Percentiles rank a stretch among this genome's conserved stretches.
These are phyloP conservation scores for Daphoenositta chrysoptera DNA, from an alignment of 2,113 vertebrate genomes.

Conservation along the genomic window DNA sequence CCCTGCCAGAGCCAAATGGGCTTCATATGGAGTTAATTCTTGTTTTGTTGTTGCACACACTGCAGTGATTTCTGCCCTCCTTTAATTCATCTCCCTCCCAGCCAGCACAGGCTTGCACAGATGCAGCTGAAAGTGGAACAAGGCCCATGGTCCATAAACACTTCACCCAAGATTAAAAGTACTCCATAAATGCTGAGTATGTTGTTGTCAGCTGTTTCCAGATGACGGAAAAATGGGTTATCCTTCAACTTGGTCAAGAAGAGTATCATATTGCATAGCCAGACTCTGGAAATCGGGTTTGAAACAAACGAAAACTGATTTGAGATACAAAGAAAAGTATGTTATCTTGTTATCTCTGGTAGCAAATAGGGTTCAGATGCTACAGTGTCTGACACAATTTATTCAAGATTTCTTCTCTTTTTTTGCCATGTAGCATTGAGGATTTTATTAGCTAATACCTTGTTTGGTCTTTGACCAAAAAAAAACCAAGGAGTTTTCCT, in stretches of 20 bases:
- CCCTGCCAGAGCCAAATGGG: background rate
- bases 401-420: background rate
- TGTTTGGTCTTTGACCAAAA: background rate
- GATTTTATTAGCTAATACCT: background rate
- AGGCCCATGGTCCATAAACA: background rate
- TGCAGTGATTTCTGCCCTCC: background rate
- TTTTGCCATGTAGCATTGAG: accelerated
- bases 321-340: background rate
- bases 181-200: background rate
- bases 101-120: background rate
- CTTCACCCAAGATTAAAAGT: constrained; percentile 17
- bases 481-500: background rate
- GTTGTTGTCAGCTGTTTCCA: constrained; percentile 17
- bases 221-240: background rate
- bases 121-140: background rate
- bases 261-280: background rate
- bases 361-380: background rate
- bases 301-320: background rate
- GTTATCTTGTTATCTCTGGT: background rate
- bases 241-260: background rate
- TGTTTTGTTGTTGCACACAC: background rate
- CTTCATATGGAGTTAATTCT: constrained; percentile 35
- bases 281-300: background rate
- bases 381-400: background rate
- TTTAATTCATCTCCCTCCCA: background rate